A percentile compares a stretch with the other conserved stretches of the same genome.
Evolutionary conservation across 2,888 invertebrate genomes (phyloP).

Genomic region (Frankliniella intonsa): DNA sequence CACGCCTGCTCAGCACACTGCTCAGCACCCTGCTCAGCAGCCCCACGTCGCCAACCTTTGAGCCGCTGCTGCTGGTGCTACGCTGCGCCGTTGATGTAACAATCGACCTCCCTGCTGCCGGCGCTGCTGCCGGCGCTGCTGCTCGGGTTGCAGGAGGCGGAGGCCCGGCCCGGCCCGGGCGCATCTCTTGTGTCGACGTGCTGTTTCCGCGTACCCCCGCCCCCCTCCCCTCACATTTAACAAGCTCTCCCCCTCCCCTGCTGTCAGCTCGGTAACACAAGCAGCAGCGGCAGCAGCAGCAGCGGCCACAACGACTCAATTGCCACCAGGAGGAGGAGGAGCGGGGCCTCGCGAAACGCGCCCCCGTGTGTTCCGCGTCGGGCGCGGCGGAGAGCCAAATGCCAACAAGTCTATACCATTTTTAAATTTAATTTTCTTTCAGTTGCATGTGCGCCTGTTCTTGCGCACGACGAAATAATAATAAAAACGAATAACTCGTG

Average conservation of each 20-base stretch:
- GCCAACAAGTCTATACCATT: not conserved
- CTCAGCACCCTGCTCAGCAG: too few relatives aligned
- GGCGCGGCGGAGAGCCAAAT: not conserved
- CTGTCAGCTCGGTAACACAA: not conserved
- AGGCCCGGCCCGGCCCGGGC: not conserved
- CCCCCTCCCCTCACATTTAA: not conserved
- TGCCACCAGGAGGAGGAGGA: not conserved
- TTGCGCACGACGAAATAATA: too few relatives aligned
- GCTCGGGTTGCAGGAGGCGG: too few relatives aligned
- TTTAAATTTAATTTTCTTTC: too few relatives aligned
- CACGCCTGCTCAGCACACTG: too few relatives aligned
- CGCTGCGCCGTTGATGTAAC: not conserved
- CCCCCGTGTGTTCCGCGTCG: not conserved
- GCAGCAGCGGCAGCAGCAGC: not conserved
- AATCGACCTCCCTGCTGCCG: not conserved
- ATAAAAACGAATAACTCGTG: too few relatives aligned
- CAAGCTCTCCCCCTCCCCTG: not conserved
- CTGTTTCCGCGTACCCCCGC: not conserved
- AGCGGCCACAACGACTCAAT: not conserved
- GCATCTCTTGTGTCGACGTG: conserved; percentile 1
- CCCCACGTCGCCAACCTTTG: not conserved
- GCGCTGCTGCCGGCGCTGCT: too few relatives aligned
- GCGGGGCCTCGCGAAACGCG: not conserved
- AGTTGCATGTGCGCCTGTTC: too few relatives aligned
- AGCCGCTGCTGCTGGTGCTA: not conserved